phyloP scores from a whole-genome alignment of 2,888 invertebrate species.

The Scrobipalpa atriplicella region DNA sequence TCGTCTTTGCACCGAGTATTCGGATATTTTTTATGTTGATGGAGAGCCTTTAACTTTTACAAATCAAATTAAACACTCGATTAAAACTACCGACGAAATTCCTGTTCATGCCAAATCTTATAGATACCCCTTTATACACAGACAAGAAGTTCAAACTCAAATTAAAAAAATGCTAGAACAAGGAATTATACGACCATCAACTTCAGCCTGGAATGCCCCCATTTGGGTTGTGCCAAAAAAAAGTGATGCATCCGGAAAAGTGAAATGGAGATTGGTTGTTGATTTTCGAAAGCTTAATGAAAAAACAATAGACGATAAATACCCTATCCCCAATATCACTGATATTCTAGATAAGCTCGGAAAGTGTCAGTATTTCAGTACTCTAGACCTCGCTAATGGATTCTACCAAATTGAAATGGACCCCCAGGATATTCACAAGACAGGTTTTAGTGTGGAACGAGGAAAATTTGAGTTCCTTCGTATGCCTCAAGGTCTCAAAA shows the following conservation, averaged over 20 bases:
- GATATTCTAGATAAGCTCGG: slow-evolving; percentile 40
- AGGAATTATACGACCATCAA: slow-evolving; percentile 45
- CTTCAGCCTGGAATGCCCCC: slow-evolving; percentile 46
- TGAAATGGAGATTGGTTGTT: slow-evolving; percentile 48
- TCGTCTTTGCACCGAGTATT: slow-evolving; percentile 28
- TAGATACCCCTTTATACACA: slow-evolving; percentile 35
- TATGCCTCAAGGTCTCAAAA: no score
- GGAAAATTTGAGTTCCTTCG: no score
- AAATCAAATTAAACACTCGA: slow-evolving; percentile 33
- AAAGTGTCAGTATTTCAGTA: slow-evolving; percentile 36
- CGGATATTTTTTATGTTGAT: slow-evolving; percentile 35
- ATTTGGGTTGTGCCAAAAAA: slow-evolving; percentile 51
- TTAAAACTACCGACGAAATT: slow-evolving; percentile 33
- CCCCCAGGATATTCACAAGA: not conserved
- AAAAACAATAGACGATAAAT: slow-evolving; percentile 45
- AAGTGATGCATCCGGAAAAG: slow-evolving; percentile 41
- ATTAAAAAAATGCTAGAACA: slow-evolving; percentile 39
- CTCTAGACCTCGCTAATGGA: slow-evolving; percentile 33
- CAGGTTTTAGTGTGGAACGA: no score
- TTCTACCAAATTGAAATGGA: slow-evolving; percentile 31
- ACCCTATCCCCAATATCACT: no score
- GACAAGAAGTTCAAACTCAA: slow-evolving; percentile 35
- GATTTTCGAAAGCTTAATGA: slow-evolving; percentile 48
- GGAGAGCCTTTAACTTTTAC: slow-evolving; percentile 32
- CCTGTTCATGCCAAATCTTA: slow-evolving; percentile 36